Base-by-base conservation (phyloP, 2,888 invertebrate species). In the Trichopria drosophilae region DNA sequence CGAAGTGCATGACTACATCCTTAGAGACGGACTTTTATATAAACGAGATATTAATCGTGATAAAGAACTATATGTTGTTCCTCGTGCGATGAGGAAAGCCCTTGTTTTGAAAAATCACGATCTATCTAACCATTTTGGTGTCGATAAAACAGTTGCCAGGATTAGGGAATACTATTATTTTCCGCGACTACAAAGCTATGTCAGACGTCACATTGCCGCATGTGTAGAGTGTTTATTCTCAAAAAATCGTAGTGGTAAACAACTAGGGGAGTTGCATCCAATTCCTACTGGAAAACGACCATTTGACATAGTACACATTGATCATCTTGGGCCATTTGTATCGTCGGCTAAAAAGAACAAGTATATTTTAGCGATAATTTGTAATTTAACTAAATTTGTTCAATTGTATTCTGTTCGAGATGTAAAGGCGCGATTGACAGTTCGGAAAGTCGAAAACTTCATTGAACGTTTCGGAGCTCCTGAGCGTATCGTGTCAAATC, bases 261-360 rank as follows among this genome's bases (percentile, higher is more conserved):
- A 51, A 46, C 44, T 34, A 4, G 59, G 60, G 7, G 35, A 46
- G 2, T 29, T 62, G 4, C 57, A 63, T 28, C 60, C 61, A 7
- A 53, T 59, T n/a, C 45, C 50, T 4, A 51, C 47, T 3, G 57
- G 53, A 2, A 31, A 29, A 7, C 10, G 55, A 29, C 59, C 57
- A 1, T 60, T 60, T 32, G 59, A 19, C 1, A 19, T 53, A 1
- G 40, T 60, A 0, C 51, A 60, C 22, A n/a, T 57, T 3, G 57
- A 57, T 26, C 58, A 59, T 29, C 22, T 55, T 0, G 57, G 57
- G 15, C 52, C 60, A 3, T 53, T 57, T 12, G 20, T 59, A 1
- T 50, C 47, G 1, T 41, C 41, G 1, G 15, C 16, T 1, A 28
- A 32, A 3, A 19, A 32, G 32, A 31, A 48, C 15, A 29, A 18